Evolutionary conservation across 2,797 vertebrate genomes (phyloP).

Genomic region (Chaetophractus vellerosus): DNA sequence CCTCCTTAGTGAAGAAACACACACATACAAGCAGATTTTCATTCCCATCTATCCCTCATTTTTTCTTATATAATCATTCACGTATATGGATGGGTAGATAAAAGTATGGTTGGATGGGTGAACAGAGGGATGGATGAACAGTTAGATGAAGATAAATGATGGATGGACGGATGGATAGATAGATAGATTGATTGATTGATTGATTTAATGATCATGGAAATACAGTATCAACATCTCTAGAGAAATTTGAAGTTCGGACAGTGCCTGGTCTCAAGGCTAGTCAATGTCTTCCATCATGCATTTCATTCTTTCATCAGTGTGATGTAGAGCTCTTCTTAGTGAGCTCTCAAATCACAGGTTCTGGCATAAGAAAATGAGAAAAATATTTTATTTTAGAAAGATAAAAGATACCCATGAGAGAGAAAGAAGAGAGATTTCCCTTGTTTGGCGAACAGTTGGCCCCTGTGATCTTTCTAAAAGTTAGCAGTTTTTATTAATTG

Average conservation of each 20-base stretch:
- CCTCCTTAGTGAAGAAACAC: not conserved
- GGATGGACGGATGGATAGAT: not conserved
- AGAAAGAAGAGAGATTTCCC: not conserved
- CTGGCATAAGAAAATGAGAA: not conserved
- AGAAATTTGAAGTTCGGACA: not conserved
- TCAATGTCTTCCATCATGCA: not conserved
- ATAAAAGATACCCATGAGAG: not conserved
- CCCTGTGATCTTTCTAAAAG: not conserved
- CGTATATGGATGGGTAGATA: not conserved
- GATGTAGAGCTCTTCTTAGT: not conserved
- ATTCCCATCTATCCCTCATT: not conserved
- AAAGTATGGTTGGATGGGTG: not conserved
- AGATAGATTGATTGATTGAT: not conserved
- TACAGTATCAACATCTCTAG: not conserved
- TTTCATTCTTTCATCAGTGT: not conserved
- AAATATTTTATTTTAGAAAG: not conserved
- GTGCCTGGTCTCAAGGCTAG: not conserved
- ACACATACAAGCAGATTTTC: not conserved
- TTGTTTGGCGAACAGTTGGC: not conserved
- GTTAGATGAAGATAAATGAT: not conserved
- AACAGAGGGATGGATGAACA: not conserved
- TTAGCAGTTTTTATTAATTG: not conserved
- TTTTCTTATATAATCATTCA: not conserved
- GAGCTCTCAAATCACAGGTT: not conserved
- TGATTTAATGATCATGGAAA: not conserved